Conservation (phyloP, 2,113 vertebrate genomes). For the Podilymbus podiceps region DNA sequence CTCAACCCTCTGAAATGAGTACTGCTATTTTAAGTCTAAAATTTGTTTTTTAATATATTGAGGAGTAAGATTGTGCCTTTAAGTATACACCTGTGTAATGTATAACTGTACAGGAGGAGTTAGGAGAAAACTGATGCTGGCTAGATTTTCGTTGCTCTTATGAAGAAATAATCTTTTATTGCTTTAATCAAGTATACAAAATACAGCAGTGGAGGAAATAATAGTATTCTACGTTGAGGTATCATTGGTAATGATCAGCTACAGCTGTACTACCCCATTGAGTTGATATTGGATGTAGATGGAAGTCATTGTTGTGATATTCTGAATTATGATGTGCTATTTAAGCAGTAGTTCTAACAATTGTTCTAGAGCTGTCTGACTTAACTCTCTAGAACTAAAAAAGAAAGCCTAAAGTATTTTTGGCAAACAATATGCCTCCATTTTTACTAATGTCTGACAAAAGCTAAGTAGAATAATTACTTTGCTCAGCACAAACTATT, state of each 20-base stretch:
- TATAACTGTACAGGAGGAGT: not conserved
- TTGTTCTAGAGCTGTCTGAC: not conserved
- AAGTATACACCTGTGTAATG: not conserved
- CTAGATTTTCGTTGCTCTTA: not conserved
- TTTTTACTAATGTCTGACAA: not conserved
- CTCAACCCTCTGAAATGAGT: not conserved
- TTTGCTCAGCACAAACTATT: not conserved
- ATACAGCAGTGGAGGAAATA: not conserved
- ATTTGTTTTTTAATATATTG: not conserved
- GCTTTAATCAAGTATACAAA: not conserved
- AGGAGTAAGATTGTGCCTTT: not conserved
- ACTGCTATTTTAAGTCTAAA: not conserved
- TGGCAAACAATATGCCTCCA: not conserved
- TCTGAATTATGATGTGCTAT: not conserved
- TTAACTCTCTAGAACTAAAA: not conserved
- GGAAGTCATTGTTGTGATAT: not conserved
- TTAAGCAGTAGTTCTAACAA: not conserved
- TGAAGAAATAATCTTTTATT: not conserved
- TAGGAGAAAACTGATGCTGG: not conserved
- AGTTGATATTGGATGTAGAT: not conserved
- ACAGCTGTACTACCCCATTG: accelerated
- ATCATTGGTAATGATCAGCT: not conserved
- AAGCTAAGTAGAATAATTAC: not conserved
- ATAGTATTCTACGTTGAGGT: not conserved
- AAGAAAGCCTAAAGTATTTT: not conserved